These are phyloP conservation scores for Cecropterus lyciades DNA, from an alignment of 1,140 invertebrate species.

Conservation along the genomic window DNA sequence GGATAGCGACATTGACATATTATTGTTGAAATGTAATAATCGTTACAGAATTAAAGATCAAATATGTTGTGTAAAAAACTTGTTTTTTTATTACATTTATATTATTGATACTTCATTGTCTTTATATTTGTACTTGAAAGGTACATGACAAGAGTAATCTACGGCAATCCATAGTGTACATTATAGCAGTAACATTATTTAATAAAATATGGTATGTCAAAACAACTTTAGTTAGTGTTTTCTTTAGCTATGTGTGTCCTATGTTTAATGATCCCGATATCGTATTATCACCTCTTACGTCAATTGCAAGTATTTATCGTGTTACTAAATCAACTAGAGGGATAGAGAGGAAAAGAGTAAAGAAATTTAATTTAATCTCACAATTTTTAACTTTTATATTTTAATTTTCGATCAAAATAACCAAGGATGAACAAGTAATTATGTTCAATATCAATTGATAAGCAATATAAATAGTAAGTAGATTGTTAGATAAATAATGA, in stretches of 20 bases:
- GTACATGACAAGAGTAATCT: too few relatives aligned
- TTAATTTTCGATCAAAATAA: too few relatives aligned
- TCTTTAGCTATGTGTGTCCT: neutral
- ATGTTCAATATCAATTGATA: too few relatives aligned
- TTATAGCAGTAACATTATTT: slow-evolving; percentile 17
- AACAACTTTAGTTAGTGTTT: neutral
- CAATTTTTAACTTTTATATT: too few relatives aligned
- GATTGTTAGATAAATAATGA: too few relatives aligned
- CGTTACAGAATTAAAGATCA: too few relatives aligned
- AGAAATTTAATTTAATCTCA: neutral
- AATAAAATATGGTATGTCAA: slow-evolving; percentile 25
- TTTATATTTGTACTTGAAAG: too few relatives aligned
- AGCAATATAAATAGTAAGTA: too few relatives aligned
- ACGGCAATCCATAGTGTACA: slow-evolving; percentile 10
- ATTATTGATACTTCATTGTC: too few relatives aligned
- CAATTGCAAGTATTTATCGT: neutral
- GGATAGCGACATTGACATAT: too few relatives aligned
- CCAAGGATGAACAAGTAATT: too few relatives aligned
- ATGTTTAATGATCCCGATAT: neutral
- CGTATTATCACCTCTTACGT: neutral
- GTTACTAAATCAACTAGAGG: neutral
- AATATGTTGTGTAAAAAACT: neutral
- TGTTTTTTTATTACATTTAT: too few relatives aligned
- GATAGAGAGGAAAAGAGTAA: neutral
- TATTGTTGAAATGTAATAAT: neutral